Conservation (phyloP, 2,113 vertebrate genomes). For the Probosciger aterrimus region DNA sequence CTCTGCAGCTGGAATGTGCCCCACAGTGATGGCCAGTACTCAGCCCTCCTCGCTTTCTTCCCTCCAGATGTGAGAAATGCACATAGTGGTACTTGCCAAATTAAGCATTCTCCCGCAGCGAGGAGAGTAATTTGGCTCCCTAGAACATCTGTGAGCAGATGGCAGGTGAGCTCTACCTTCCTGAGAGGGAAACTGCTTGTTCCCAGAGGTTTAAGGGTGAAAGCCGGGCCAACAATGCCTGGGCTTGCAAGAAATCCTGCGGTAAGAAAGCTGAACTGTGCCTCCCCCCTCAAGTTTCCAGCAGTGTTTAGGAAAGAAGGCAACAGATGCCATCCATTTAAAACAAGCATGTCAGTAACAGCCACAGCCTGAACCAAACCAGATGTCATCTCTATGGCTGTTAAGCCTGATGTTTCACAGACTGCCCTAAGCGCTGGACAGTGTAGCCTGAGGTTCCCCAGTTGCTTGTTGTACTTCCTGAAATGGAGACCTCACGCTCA, state of each 20-base stretch:
- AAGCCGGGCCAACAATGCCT: background rate
- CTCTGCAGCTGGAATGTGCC: background rate
- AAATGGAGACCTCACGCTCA: background rate
- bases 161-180: background rate
- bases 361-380: slow-evolving; percentile 41
- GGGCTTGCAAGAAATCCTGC: background rate
- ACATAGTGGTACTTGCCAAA: background rate
- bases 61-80: background rate
- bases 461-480: background rate
- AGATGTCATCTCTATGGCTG: slow-evolving; percentile 29
- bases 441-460: slow-evolving; percentile 21
- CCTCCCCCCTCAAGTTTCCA: background rate
- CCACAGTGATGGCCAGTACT: background rate
- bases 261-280: background rate
- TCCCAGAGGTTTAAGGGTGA: background rate
- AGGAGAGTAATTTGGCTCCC: background rate
- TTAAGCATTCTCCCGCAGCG: background rate
- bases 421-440: background rate
- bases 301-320: background rate
- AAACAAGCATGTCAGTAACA: slow-evolving; percentile 33
- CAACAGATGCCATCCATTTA: slow-evolving; percentile 49
- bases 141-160: background rate
- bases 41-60: background rate
- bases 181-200: background rate
- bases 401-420: slow-evolving; percentile 43